A percentile compares a stretch with the other conserved stretches of the same genome.
These are phyloP conservation scores for Oxycera nigricornis DNA, from an alignment of 2,888 invertebrate species.

Conservation along the genomic window DNA sequence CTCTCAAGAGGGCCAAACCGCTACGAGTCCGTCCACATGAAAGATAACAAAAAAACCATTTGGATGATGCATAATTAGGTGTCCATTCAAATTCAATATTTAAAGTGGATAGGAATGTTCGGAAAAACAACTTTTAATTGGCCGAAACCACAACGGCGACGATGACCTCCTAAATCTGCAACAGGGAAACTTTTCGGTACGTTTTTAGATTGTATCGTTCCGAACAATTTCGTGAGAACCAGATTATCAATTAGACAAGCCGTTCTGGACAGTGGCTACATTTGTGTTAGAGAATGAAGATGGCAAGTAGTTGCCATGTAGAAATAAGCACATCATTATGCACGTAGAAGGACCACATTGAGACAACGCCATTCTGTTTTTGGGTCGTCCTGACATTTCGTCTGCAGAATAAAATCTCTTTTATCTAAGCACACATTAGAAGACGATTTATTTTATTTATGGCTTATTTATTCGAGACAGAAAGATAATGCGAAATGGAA, in stretches of 20 bases:
- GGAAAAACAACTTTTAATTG: slow-evolving; percentile 24
- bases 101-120: slow-evolving; percentile 24
- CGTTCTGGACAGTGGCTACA: too few relatives aligned
- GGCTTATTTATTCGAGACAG: background rate
- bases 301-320: too few relatives aligned
- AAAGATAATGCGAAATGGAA: background rate
- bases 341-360: too few relatives aligned
- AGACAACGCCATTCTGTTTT: too few relatives aligned
- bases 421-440: background rate
- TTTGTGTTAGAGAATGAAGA: too few relatives aligned
- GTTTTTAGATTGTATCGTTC: background rate
- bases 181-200: background rate
- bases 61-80: slow-evolving; percentile 21
- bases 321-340: too few relatives aligned
- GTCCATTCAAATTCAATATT: slow-evolving; percentile 27
- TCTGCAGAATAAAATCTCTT: background rate
- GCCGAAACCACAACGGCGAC: slow-evolving; percentile 2
- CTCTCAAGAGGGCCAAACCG: too few relatives aligned
- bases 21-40: background rate
- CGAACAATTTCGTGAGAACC: slow-evolving; percentile 18
- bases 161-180: slow-evolving; percentile 17
- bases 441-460: slow-evolving; percentile 8
- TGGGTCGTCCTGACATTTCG: background rate
- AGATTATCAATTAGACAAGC: slow-evolving; percentile 1
- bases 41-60: background rate